Conservation (phyloP, 2,797 vertebrate genomes). For the Alca torda region DNA sequence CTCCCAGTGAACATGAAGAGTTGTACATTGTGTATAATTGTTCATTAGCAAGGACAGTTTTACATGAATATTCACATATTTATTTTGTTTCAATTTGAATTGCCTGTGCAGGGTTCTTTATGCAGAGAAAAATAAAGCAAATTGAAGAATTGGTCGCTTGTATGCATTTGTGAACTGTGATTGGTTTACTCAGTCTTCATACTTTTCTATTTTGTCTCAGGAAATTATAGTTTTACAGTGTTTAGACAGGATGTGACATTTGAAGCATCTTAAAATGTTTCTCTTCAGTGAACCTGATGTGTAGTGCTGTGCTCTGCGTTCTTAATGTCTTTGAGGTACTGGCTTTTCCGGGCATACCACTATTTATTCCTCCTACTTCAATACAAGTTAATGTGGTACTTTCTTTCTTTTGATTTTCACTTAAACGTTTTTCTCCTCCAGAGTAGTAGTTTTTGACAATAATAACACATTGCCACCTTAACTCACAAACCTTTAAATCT, state of each 20-base stretch:
- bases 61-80: constrained; percentile 97
- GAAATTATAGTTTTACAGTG: neutral
- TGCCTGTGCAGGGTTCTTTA: constrained; percentile 88
- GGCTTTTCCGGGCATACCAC: neutral
- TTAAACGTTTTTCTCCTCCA: neutral
- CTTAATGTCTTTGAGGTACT: neutral
- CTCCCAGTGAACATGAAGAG: constrained; percentile 79
- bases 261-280: neutral
- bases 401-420: neutral
- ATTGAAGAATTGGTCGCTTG: constrained; percentile 61
- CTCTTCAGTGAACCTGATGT: neutral
- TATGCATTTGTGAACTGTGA: constrained; percentile 20
- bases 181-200: neutral
- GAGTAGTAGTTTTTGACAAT: neutral
- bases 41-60: constrained; percentile 94
- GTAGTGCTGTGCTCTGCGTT: neutral
- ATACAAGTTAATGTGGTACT: neutral
- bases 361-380: neutral
- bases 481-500: neutral
- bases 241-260: neutral
- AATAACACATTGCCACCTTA: neutral
- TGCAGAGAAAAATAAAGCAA: constrained; percentile 84
- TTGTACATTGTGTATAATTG: constrained; percentile 99
- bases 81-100: constrained; percentile 96
- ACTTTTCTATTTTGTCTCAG: neutral